Base-by-base conservation (phyloP, 2,888 invertebrate genomes). In the Rhagonycha lutea region DNA sequence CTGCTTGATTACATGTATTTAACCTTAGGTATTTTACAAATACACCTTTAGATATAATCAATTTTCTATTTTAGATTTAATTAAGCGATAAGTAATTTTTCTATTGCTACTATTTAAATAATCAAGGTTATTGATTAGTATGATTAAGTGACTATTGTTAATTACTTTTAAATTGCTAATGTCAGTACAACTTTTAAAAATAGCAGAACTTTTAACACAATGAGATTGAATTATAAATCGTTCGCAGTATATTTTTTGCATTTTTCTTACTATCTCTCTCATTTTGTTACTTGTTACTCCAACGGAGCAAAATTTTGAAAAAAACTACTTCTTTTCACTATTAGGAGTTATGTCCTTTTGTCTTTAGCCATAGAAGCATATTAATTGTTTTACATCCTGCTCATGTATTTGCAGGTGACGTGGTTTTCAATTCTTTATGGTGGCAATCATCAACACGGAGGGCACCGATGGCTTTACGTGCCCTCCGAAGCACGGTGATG, bases 1-100 rank as follows among this genome's bases (percentile, higher is more conserved):
- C 69, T 68, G 24, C 73, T 68, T 69, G 71, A 74, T 77, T 74
- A 74, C 74, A 74, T 71, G 65, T 69, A 77, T 73, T 76, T 76
- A 76, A 70, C 68, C 62, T 28, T 68, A 69, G 72, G 67, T 75
- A 69, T 69, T 74, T 70, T 69, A 63, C 69, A 63, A 69, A 68
- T 63, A 61, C 69, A 72, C 14, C 68, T 69, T 76, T 73, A 63
- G 32, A 69, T 29, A 69, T 68, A 76, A 76, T 76, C 72, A 76
- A 76, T 73, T 73, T 73, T 70, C 24, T 67, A 68, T 60, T 70
- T 73, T 76, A 76, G 76, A 76, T 76, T 73, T 76, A 76, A 76
- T 76, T 76, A 76, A 72, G 28, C n/a, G 76, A 76, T 76, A 76
- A 70, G 70, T 47, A 69, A 69, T 62, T 69, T 68, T 65, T 65